Base-by-base conservation (phyloP, 2,888 invertebrate genomes). In the Apodemia zela region DNA sequence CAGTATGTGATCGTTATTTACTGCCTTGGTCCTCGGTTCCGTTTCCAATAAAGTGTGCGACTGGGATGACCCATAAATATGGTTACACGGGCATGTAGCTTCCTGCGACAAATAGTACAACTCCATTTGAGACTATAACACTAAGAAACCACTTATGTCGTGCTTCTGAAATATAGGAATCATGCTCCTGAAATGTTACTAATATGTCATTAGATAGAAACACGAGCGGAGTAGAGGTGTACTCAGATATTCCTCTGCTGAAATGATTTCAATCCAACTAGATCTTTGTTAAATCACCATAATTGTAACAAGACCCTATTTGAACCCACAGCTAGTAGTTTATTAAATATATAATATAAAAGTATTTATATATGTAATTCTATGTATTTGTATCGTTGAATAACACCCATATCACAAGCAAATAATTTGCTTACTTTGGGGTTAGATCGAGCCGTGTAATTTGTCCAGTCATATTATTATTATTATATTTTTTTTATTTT, bases 1-100 rank as follows among this genome's bases (percentile, higher is more conserved):
- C 38, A 51, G 51, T 51, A 61, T 33, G 49, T 61, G 49, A 61
- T 47, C 18, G 49, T 54, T 54, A 54, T 61, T 61, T 61, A 61
- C 38, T 51, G 49, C 10, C 49, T 21, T 10, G 18, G 21, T 51
- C 15, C 13, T 13, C 38, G 18, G 49, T 17, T 18, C 8, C 10
- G 49, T 15, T 51, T 18, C 17, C 38, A 51, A 51, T 51, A 51
- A 51, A 51, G 18, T 15, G 47, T 17, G n/a, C 47, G 47, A n/a
- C 47, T 17, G 47, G 47, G 47, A 47, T 17, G 7, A 8, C 47
- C 47, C 10, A 47, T 47, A 47, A 47, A 47, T 47, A 47, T 13
- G 13, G 13, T 38, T 4, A 38, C 38, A 38, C 3, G 38, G 38
- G 38, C 7, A 17, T 17, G 17, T 7, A 17, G n/a, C n/a, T 47